Evolutionary conservation across 1,140 invertebrate species (phyloP).

Genomic region (Lordiphosa clarofinis): DNA sequence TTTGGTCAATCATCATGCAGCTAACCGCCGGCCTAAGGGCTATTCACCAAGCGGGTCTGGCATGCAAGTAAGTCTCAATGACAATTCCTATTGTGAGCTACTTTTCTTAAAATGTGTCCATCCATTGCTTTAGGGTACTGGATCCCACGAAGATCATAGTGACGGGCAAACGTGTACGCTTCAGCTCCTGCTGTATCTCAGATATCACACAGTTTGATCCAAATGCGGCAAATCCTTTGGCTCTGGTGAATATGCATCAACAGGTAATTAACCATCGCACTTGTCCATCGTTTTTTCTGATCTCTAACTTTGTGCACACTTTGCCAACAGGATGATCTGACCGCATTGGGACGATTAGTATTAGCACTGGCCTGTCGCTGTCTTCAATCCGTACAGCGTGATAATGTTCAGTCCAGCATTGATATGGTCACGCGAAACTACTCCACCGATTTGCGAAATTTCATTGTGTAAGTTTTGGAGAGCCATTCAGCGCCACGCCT

Average conservation of each 20-base stretch:
- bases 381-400: slow-evolving; percentile 90
- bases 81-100: not conserved
- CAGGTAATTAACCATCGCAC: slow-evolving; percentile 56
- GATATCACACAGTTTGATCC: slow-evolving; percentile 92
- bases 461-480: slow-evolving; percentile 89
- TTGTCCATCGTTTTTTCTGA: not conserved
- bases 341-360: slow-evolving; percentile 93
- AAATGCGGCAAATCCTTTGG: slow-evolving; percentile 81
- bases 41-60: slow-evolving; percentile 91
- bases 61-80: slow-evolving; percentile 82
- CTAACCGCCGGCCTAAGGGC: slow-evolving; percentile 95
- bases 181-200: slow-evolving; percentile 91
- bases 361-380: slow-evolving; percentile 95
- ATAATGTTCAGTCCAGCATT: slow-evolving; percentile 92
- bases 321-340: slow-evolving; percentile 91
- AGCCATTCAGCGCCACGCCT: too few relatives aligned
- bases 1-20: slow-evolving; percentile 98
- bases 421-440: slow-evolving; percentile 94
- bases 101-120: not conserved
- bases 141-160: slow-evolving; percentile 96
- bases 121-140: slow-evolving; percentile 83
- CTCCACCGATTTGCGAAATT: slow-evolving; percentile 94
- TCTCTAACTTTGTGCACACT: not conserved
- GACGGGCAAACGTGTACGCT: slow-evolving; percentile 86
- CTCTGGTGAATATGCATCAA: slow-evolving; percentile 89